Percentiles rank a stretch among this genome's conserved stretches.
Evolutionary conservation across 2,113 vertebrate genomes (phyloP).

Genomic region (Thinocorus orbignyianus): DNA sequence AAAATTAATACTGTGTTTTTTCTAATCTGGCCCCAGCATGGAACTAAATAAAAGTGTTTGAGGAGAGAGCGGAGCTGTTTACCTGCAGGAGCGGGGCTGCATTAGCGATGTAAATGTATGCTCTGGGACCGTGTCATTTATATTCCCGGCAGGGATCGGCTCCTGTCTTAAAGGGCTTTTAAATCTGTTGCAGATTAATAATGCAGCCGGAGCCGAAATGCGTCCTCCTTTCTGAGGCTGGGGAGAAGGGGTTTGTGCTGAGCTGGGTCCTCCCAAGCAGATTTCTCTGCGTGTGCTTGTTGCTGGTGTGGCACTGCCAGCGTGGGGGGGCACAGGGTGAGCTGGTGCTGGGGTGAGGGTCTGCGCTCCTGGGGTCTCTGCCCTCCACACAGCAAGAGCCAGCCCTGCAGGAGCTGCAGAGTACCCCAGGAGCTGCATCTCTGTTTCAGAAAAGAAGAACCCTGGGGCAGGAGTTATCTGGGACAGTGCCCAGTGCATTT

Average conservation of each 20-base stretch:
- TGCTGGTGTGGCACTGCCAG: neutral
- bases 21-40: constrained; percentile 66
- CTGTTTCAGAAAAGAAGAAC: neutral
- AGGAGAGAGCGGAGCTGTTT: constrained; percentile 8
- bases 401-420: neutral
- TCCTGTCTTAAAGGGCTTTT: constrained; percentile 63
- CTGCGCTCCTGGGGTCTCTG: neutral
- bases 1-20: constrained; percentile 65
- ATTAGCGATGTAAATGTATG: constrained; percentile 49
- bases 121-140: constrained; percentile 31
- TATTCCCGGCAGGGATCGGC: constrained; percentile 53
- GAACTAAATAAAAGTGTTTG: constrained; percentile 61
- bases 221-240: neutral
- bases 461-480: neutral
- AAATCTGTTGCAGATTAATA: constrained; percentile 66
- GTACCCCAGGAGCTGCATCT: neutral
- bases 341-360: fast-evolving
- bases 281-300: too few species aligned
- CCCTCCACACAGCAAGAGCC: fast-evolving
- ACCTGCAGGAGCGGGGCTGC: constrained; percentile 26
- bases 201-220: neutral
- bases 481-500: neutral
- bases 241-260: neutral
- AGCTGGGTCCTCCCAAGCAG: neutral
- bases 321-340: fast-evolving